A percentile compares a stretch with the other conserved stretches of the same genome.
Evolutionary conservation across 1,140 invertebrate species (phyloP).

Genomic region (Orussus abietinus): DNA sequence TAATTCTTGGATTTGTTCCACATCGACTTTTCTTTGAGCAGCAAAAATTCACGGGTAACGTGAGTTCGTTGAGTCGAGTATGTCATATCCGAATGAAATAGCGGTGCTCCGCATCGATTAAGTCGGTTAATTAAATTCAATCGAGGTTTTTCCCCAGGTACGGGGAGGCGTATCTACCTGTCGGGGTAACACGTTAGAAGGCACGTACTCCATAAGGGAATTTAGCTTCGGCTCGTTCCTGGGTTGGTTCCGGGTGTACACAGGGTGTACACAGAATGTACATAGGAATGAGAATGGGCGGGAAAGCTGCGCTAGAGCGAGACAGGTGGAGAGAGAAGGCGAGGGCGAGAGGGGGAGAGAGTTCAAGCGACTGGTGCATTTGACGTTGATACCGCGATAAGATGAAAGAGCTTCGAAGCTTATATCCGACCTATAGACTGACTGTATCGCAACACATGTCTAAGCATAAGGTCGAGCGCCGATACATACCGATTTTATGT

Average conservation of each 20-base stretch:
- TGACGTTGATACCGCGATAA: slow-evolving; percentile 55
- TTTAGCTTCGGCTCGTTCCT: slow-evolving; percentile 34
- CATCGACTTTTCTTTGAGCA: too few species aligned
- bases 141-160: too few species aligned
- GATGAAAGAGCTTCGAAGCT: slow-evolving; percentile 52
- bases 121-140: too few species aligned
- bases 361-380: slow-evolving; percentile 45
- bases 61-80: too few species aligned
- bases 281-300: slow-evolving; percentile 41
- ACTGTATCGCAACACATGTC: slow-evolving; percentile 48
- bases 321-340: slow-evolving; percentile 34
- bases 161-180: too few species aligned
- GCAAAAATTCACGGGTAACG: too few species aligned
- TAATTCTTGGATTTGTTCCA: too few species aligned
- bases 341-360: slow-evolving; percentile 18
- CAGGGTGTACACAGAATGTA: slow-evolving; percentile 26
- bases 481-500: neutral
- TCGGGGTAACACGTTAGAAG: slow-evolving; percentile 41
- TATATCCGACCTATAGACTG: slow-evolving; percentile 48
- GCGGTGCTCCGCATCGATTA: too few species aligned
- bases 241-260: slow-evolving; percentile 25
- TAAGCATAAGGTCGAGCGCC: slow-evolving; percentile 47
- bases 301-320: slow-evolving; percentile 13
- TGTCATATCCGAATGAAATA: too few species aligned
- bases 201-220: slow-evolving; percentile 21